Base-by-base conservation (phyloP, 2,888 invertebrate genomes). In the Chrysolina americana region DNA sequence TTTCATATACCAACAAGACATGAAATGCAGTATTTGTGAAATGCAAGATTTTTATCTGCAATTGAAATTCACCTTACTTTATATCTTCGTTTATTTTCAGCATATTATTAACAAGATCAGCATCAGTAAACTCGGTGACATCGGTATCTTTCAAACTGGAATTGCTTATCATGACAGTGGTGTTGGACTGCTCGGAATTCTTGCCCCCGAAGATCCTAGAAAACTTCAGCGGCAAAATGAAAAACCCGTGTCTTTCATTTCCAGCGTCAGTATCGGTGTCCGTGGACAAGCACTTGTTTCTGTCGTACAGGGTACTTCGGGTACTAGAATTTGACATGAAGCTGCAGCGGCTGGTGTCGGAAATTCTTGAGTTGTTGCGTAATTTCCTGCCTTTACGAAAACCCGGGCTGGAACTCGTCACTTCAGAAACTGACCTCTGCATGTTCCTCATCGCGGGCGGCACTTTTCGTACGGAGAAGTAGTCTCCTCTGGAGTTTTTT, bases 71-170 rank as follows among this genome's bases (percentile, higher is more conserved):
- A 23, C 21, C 17, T 70, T 77, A 81, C 36, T 72, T 71, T 44
- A 81, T 76, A 66, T 83, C 77, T 82, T 85, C 68, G 80, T 94
- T 93, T 65, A 93, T 89, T 85, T 93, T 91, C 70, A 92, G 92
- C 92, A 94, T 92, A 86, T 92, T 93, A 21, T 90, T 90, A 17
- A 93, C 93, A 70, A 94, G 89, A 84, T 94, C 94, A 68, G 91
- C 90, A 10, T 92, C 92, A 11, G 91, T 92, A 80, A 92, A 91
- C 79, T 94, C 94, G 47, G 92, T 89, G 69, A 90, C 92, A 81
- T 93, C 93, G 77, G 93, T 88, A 85, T 94, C 93, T 70, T 93
- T 92, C n/a, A 94, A 89, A 83, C 94, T 94, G 73, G 93, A 93
- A 88, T 94, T 94, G 85, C 94, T 94, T 82, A 94, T 94, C 75